Base-by-base conservation (phyloP, 1,140 invertebrate genomes). In the Drosophila hydei region DNA sequence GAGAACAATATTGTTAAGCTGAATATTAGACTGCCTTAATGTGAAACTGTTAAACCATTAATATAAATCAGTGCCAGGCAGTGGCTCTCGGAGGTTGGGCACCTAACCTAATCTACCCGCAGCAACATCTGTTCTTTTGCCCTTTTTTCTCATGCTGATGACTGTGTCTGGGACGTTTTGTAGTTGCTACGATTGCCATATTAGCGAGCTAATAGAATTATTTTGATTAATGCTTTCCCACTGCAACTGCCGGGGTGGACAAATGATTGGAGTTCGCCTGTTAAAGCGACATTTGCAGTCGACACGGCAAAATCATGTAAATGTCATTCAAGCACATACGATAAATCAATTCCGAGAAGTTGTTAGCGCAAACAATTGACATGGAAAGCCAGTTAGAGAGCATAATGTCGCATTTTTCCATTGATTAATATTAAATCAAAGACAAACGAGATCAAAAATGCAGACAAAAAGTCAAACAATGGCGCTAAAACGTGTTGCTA, bases 221-320 rank as follows among this genome's bases (percentile, higher is more conserved):
- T 68, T 85, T 71, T 84, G 80, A 84, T 84, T 77, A 84, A 84
- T 87, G 80, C 48, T 43, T 52, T 70, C n/a, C 25, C 33, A 40
- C 36, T 50, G 64, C 64, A 69, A 48, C 42, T 36, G 47, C 33
- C 60, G 68, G 52, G 43, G 42, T 33, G 38, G 38, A 75, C 56
- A 74, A 79, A 79, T 73, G 56, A 77, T 79, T 79, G 72, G 65
- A 64, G 72, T 18, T 72, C 63, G 77, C 64, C 65, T 72, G 55
- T 50, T 64, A 59, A 45, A 38, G 12, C 55, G 65, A 71, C 80
- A 84, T 77, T 74, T 68, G 60, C 12, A 47, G 71, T 61, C 65
- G 76, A 76, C 73, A 78, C 42, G 61, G 25, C 59, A 40, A 14
- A 38, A 59, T n/a, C 56, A 33, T 60, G 50, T 65, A 56, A 51